phyloP scores from a whole-genome alignment of 1,140 invertebrate genomes.

The Agraylea sexmaculata region DNA sequence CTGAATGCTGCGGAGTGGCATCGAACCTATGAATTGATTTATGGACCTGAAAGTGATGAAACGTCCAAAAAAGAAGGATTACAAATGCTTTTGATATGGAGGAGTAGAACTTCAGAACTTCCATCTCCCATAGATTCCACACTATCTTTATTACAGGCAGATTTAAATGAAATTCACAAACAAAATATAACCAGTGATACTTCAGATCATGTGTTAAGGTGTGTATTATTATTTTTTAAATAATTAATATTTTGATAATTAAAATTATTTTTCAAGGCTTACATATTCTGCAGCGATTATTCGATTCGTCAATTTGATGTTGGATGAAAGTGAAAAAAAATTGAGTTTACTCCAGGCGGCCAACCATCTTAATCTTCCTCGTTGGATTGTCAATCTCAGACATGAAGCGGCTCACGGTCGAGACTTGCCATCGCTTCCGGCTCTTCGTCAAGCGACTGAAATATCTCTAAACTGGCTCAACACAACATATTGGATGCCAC shows the following conservation, averaged over 20 bases:
- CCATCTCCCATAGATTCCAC: conserved; percentile 57
- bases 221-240: too few relatives aligned
- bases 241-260: too few relatives aligned
- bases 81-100: conserved; percentile 45
- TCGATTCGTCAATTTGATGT: conserved; percentile 50
- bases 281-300: conserved; percentile 50
- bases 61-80: conserved; percentile 36
- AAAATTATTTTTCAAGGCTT: conserved; percentile 39
- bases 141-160: conserved; percentile 50
- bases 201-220: too few relatives aligned
- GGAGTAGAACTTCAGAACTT: conserved; percentile 48
- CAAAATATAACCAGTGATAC: too few relatives aligned
- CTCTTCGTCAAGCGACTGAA: conserved; percentile 42
- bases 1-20: conserved; percentile 45
- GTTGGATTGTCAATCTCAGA: conserved; percentile 53
- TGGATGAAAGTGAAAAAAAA: conserved; percentile 41
- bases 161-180: too few relatives aligned
- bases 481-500: conserved; percentile 38
- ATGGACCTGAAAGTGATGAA: conserved; percentile 30
- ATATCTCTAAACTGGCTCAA: conserved; percentile 48
- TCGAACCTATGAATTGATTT: conserved; percentile 41
- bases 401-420: conserved; percentile 53
- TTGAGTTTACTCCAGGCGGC: conserved; percentile 45
- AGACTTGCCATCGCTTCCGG: conserved; percentile 41
- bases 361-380: conserved; percentile 44